Evolutionary conservation across 1,140 invertebrate genomes (phyloP).

Genomic region (Ylistrum balloti): DNA sequence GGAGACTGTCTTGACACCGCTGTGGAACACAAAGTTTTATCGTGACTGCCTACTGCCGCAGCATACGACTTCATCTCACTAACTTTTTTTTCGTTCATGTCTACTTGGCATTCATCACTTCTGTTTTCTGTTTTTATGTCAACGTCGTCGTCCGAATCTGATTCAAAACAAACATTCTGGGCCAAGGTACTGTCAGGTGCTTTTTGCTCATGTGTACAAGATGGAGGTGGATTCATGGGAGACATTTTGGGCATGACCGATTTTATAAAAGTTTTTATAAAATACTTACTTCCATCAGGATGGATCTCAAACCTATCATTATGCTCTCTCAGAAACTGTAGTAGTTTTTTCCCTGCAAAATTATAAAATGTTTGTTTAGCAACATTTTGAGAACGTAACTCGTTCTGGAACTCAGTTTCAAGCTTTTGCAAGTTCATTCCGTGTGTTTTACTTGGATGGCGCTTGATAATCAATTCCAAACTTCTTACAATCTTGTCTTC

Average conservation of each 20-base stretch:
- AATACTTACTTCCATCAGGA: not conserved
- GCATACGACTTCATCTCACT: not conserved
- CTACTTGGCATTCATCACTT: not conserved
- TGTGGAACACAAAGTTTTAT: not conserved
- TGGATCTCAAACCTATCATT: not conserved
- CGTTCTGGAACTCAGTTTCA: slow-evolving; percentile 36
- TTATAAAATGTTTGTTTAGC: slow-evolving; percentile 22
- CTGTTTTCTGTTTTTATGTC: too few relatives aligned
- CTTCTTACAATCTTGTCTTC: slow-evolving; percentile 11
- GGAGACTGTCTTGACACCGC: not conserved
- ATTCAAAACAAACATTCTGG: not conserved
- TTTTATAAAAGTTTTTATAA: not conserved
- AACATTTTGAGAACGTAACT: not conserved
- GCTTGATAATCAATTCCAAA: slow-evolving; percentile 14
- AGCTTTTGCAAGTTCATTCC: slow-evolving; percentile 48
- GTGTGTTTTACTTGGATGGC: not conserved
- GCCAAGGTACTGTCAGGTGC: not conserved
- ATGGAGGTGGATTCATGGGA: not conserved
- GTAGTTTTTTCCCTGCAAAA: slow-evolving; percentile 31
- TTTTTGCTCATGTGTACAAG: not conserved
- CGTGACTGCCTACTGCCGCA: not conserved
- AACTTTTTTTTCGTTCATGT: not conserved
- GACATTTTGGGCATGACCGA: not conserved
- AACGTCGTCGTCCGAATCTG: not conserved
- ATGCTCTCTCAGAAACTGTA: slow-evolving; percentile 40